These are phyloP conservation scores for Calcarius lapponicus DNA, from an alignment of 2,797 vertebrate species.

Conservation along the genomic window DNA sequence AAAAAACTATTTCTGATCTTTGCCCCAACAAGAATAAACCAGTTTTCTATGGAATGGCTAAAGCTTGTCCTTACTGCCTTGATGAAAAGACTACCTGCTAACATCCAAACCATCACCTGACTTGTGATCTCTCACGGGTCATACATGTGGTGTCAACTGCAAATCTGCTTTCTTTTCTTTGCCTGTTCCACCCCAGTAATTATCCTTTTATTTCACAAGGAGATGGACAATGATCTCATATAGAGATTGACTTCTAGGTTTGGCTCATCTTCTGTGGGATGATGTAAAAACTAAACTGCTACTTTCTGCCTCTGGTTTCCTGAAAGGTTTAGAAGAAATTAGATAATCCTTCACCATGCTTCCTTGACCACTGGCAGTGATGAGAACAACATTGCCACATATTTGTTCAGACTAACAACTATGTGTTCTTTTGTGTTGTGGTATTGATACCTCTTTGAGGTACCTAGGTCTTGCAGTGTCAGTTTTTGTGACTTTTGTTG, in stretches of 20 bases:
- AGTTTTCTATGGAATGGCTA: not conserved
- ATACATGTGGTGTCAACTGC: not conserved
- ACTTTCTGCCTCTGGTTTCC: not conserved
- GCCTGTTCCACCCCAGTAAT: accelerated
- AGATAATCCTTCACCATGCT: not conserved
- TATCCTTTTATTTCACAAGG: not conserved
- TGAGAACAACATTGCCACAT: not conserved
- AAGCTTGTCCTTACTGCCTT: not conserved
- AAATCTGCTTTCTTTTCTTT: not conserved
- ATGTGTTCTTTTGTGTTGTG: not conserved
- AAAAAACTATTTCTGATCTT: not conserved
- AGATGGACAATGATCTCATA: not conserved
- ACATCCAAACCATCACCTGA: not conserved
- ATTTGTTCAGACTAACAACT: not conserved
- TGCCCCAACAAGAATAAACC: not conserved
- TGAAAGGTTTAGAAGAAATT: not conserved
- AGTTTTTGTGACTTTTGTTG: not conserved
- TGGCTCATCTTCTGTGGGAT: accelerated
- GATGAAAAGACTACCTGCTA: not conserved
- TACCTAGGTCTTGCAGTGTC: not conserved
- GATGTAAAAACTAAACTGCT: not conserved
- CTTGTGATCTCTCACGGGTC: not conserved
- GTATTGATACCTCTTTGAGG: not conserved
- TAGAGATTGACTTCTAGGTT: not conserved
- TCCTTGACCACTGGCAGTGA: not conserved